These are phyloP conservation scores for Australoheros facetus DNA, from an alignment of 2,797 vertebrate genomes.

Conservation along the genomic window DNA sequence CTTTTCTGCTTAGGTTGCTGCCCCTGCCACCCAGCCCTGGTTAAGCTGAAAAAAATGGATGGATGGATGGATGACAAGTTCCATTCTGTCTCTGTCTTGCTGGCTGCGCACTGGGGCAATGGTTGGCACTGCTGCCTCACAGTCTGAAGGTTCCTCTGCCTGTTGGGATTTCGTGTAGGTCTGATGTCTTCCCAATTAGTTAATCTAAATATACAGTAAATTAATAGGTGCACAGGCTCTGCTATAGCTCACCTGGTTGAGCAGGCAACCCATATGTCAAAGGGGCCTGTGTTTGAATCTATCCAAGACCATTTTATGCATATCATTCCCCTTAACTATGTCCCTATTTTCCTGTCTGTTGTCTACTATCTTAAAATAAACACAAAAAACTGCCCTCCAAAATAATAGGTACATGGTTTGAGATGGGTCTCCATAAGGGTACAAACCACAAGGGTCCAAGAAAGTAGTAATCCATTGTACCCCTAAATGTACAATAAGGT, in stretches of 20 bases:
- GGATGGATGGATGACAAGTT: background rate
- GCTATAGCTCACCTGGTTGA: background rate
- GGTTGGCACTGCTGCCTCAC: too few relatives aligned
- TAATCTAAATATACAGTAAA: background rate
- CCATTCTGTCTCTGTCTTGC: too few relatives aligned
- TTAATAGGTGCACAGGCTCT: background rate
- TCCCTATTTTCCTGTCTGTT: too few relatives aligned
- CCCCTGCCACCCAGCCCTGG: too few relatives aligned
- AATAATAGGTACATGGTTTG: background rate
- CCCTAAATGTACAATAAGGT: background rate
- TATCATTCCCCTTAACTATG: background rate
- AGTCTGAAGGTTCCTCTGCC: background rate
- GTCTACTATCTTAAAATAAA: background rate
- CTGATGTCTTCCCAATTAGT: rapidly evolving
- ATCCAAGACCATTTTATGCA: background rate
- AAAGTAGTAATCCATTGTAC: background rate
- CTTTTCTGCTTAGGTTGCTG: too few relatives aligned
- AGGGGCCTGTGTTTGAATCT: background rate
- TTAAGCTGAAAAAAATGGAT: too few relatives aligned
- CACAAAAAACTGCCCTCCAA: background rate
- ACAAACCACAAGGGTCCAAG: background rate
- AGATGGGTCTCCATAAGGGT: background rate
- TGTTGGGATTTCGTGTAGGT: background rate
- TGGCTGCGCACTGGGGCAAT: background rate
- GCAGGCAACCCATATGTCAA: background rate